phyloP scores from a whole-genome alignment of 2,113 vertebrate genomes.

The Erinaceus europaeus region DNA sequence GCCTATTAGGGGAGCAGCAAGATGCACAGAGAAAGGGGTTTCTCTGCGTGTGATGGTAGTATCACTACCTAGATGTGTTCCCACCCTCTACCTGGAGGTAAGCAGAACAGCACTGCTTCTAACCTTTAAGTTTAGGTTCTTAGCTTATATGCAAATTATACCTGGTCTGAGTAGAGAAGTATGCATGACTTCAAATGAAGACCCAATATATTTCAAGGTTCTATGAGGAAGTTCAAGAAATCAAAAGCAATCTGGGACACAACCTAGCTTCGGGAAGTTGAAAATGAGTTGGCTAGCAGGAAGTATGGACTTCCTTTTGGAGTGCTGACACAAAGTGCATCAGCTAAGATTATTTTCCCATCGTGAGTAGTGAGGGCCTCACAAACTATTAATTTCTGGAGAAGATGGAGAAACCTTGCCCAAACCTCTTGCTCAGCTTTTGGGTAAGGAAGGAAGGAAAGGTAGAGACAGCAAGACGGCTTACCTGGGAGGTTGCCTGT shows the following conservation, averaged over 20 bases:
- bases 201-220: background rate
- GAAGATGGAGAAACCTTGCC: background rate
- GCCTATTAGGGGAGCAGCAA: background rate
- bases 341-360: background rate
- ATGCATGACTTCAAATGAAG: background rate
- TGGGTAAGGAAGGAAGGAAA: background rate
- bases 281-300: background rate
- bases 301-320: background rate
- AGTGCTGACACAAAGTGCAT: background rate
- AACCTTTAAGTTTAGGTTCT: background rate
- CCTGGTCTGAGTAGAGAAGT: background rate
- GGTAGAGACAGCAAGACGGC: too few relatives aligned
- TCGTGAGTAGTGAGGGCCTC: background rate
- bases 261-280: background rate
- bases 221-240: background rate
- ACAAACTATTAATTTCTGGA: conserved; percentile 19
- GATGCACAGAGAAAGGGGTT: background rate
- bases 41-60: too few relatives aligned
- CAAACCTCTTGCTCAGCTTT: background rate
- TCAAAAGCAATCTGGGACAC: background rate
- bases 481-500: too few relatives aligned
- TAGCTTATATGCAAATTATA: background rate
- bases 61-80: too few relatives aligned
- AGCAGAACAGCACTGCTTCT: background rate
- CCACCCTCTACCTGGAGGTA: too few relatives aligned